These are phyloP conservation scores for Trogon melanurus DNA, from an alignment of 2,113 vertebrate species.

Conservation along the genomic window DNA sequence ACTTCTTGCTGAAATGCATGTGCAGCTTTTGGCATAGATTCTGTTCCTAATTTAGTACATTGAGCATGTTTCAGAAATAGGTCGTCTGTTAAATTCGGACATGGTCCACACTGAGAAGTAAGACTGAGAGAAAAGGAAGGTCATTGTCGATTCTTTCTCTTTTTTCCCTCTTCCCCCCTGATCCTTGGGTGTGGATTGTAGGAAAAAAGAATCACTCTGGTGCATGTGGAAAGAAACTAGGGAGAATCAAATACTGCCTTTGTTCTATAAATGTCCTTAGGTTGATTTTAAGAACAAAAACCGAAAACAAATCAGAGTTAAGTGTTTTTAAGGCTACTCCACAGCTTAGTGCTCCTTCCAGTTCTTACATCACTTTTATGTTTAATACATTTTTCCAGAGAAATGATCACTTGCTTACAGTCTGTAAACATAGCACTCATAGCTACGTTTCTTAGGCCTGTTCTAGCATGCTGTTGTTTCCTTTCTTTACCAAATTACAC, in stretches of 20 bases:
- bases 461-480: background rate
- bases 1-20: background rate
- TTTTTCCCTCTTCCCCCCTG: background rate
- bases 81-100: slow-evolving; percentile 57
- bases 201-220: background rate
- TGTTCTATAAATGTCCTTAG: slow-evolving; percentile 22
- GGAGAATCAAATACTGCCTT: slow-evolving; percentile 17
- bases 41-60: slow-evolving; percentile 56
- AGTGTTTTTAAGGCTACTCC: background rate
- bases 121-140: slow-evolving; percentile 38
- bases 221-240: background rate
- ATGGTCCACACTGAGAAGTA: background rate
- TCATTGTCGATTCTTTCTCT: background rate
- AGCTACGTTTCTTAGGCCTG: background rate
- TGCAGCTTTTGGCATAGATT: slow-evolving; percentile 58
- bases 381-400: slow-evolving; percentile 20
- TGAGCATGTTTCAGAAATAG: slow-evolving; percentile 51
- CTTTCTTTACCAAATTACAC: background rate
- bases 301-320: background rate
- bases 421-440: background rate
- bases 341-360: background rate
- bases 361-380: slow-evolving; percentile 18
- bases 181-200: background rate
- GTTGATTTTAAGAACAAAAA: background rate
- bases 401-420: background rate